A percentile compares a stretch with the other conserved stretches of the same genome.
These are phyloP conservation scores for Hedya salicella DNA, from an alignment of 2,888 invertebrate species.

Conservation along the genomic window DNA sequence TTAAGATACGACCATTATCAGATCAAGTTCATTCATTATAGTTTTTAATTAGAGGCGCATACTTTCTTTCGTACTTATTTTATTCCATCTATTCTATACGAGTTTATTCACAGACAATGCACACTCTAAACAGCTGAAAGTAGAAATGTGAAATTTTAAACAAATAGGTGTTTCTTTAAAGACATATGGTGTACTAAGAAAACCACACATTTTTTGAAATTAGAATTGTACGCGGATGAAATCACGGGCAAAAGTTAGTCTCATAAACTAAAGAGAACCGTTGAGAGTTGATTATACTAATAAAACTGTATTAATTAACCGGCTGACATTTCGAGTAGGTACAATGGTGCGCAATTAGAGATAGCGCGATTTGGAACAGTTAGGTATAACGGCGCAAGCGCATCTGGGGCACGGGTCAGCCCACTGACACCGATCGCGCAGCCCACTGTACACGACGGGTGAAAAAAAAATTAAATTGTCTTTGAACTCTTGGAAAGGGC, in stretches of 20 bases:
- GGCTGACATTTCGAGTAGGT: slow-evolving; percentile 63
- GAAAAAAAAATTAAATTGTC: slow-evolving; percentile 30
- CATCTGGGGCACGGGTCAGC: slow-evolving; percentile 70
- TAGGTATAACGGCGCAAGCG: slow-evolving; percentile 75
- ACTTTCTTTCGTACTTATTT: no score
- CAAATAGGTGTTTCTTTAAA: no score
- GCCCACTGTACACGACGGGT: slow-evolving; percentile 47
- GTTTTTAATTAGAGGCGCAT: not conserved
- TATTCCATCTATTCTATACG: no score
- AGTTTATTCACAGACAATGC: no score
- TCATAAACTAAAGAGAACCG: slow-evolving; percentile 20
- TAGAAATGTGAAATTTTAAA: no score
- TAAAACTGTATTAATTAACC: slow-evolving; percentile 43
- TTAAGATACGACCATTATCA: slow-evolving; percentile 21
- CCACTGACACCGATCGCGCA: slow-evolving; percentile 76
- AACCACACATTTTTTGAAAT: no score
- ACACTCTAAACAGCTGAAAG: no score
- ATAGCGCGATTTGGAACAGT: slow-evolving; percentile 74
- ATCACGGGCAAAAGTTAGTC: no score
- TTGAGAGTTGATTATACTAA: slow-evolving; percentile 37
- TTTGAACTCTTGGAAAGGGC: slow-evolving; percentile 51
- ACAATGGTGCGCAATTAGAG: slow-evolving; percentile 69
- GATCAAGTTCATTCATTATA: slow-evolving; percentile 7
- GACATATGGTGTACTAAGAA: no score
- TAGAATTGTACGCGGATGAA: no score